Conservation (phyloP, 2,888 invertebrate species). For the Drosophila peninsularis region DNA sequence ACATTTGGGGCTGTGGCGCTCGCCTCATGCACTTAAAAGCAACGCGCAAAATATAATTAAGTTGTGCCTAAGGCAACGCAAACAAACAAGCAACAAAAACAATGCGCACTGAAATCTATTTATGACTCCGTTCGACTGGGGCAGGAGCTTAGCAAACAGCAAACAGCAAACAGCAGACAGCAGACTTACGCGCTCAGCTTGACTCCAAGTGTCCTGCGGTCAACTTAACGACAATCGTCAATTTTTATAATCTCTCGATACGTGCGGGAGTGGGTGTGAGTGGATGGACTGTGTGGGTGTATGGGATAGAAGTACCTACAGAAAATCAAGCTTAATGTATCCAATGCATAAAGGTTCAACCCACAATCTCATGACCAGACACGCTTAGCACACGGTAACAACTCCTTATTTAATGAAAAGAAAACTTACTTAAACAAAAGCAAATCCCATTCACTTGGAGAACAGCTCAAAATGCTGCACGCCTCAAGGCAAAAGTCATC, state of each 20-base stretch:
- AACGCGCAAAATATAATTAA: slow-evolving; percentile 62
- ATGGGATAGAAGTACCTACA: too few relatives aligned
- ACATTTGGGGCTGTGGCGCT: slow-evolving; percentile 9
- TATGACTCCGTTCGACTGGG: not conserved
- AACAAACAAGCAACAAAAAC: slow-evolving; percentile 41
- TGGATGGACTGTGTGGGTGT: too few relatives aligned
- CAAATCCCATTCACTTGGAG: not conserved
- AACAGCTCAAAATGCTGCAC: not conserved
- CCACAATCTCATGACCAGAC: too few relatives aligned
- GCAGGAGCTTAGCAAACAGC: slow-evolving; percentile 10
- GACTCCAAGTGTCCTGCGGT: slow-evolving; percentile 2
- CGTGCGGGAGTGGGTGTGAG: not conserved
- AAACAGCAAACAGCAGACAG: too few relatives aligned
- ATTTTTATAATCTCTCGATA: slow-evolving; percentile 6
- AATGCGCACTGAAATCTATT: slow-evolving; percentile 39
- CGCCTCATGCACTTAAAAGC: slow-evolving; percentile 27
- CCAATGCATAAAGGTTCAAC: too few relatives aligned
- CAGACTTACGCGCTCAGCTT: not conserved
- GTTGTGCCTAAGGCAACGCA: slow-evolving; percentile 50
- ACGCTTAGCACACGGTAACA: too few relatives aligned
- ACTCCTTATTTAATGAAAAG: too few relatives aligned
- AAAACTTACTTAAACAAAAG: not conserved
- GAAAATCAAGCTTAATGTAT: too few relatives aligned
- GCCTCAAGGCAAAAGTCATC: slow-evolving; percentile 13
- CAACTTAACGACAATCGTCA: slow-evolving; percentile 16